Percentiles rank a stretch among this genome's conserved stretches.
These are phyloP conservation scores for Harpagifer antarcticus DNA, from an alignment of 2,797 vertebrate species.

Conservation along the genomic window DNA sequence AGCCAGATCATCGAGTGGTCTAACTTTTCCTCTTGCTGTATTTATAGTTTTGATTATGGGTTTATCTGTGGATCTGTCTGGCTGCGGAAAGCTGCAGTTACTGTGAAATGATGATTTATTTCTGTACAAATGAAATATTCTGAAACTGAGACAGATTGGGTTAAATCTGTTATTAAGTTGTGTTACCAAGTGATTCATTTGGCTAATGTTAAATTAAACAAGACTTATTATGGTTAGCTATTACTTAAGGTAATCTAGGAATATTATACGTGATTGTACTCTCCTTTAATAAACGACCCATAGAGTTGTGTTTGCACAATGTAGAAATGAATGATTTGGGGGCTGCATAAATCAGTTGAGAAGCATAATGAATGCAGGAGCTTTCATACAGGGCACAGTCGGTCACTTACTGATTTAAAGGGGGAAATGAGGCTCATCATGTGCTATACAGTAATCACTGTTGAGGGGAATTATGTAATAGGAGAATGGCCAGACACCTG, in stretches of 20 bases:
- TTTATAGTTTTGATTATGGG: neutral
- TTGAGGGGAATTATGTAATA: neutral
- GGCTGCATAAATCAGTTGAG: neutral
- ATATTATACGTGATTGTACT: neutral
- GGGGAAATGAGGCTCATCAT: neutral
- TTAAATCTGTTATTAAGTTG: neutral
- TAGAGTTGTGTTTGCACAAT: conserved; percentile 3
- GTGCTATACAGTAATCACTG: neutral
- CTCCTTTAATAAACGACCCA: neutral
- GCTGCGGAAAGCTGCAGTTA: neutral
- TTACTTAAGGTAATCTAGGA: conserved; percentile 1
- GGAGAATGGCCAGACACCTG: neutral
- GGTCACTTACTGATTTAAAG: conserved; percentile 13
- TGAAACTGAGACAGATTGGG: neutral
- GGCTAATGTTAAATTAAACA: neutral
- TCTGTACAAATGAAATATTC: neutral
- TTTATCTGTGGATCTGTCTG: neutral
- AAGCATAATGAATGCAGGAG: conserved; percentile 4
- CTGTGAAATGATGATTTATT: neutral
- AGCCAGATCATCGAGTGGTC: neutral
- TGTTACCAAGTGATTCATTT: neutral
- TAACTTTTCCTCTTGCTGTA: neutral
- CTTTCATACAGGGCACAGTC: neutral
- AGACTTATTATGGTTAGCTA: neutral
- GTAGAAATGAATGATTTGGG: neutral